phyloP scores from a whole-genome alignment of 2,888 invertebrate genomes.

The Diloba caeruleocephala region DNA sequence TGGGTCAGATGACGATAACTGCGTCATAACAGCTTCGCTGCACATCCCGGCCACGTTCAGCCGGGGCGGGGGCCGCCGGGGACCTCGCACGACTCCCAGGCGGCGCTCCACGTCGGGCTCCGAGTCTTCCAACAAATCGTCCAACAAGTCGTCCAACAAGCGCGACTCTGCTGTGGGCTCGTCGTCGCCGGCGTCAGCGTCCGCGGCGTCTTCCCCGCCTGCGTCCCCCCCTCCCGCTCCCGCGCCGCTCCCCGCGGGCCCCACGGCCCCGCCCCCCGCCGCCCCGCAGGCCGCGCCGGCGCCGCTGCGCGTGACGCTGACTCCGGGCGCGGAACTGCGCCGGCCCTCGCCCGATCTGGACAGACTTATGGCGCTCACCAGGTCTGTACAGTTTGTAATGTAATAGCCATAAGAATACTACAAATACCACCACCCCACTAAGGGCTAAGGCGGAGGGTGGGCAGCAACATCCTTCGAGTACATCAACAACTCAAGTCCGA shows the following conservation, averaged over 20 bases:
- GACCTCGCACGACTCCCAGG: constrained; percentile 65
- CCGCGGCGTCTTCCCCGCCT: constrained; percentile 84
- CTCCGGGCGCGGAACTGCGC: constrained; percentile 89
- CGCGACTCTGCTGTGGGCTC: constrained; percentile 86
- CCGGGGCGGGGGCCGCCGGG: constrained; percentile 67
- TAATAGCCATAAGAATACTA: no score
- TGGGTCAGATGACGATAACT: constrained; percentile 90
- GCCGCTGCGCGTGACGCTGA: constrained; percentile 88
- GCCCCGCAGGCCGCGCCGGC: no score
- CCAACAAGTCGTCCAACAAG: constrained; percentile 47
- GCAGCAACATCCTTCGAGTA: no score
- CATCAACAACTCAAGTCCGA: no score
- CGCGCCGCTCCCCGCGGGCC: constrained; percentile 66
- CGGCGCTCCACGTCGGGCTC: constrained; percentile 80
- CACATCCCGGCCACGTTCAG: constrained; percentile 91
- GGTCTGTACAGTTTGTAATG: no score
- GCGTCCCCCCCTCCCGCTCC: constrained; percentile 65
- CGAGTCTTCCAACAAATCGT: constrained; percentile 60
- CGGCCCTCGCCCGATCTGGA: constrained; percentile 79
- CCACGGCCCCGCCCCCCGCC: constrained; percentile 54
- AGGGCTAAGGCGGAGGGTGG: no score
- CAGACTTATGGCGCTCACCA: constrained; percentile 73
- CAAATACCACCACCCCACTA: no score
- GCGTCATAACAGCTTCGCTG: constrained; percentile 94
- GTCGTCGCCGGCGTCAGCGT: constrained; percentile 68